phyloP scores from a whole-genome alignment of 2,113 vertebrate species.

The Kryptolebias marmoratus region DNA sequence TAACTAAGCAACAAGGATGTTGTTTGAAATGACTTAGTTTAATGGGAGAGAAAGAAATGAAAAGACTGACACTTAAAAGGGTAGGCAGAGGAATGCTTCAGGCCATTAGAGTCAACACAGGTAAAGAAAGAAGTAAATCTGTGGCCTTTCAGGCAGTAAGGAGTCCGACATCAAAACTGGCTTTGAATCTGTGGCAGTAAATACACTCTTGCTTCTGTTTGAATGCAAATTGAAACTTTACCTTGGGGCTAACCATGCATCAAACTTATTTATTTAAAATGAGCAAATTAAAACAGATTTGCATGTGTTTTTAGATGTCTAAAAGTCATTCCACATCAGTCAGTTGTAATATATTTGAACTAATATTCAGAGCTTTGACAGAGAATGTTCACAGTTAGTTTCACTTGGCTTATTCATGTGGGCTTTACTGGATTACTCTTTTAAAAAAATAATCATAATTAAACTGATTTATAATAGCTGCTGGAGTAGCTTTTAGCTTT shows the following conservation, averaged over 20 bases:
- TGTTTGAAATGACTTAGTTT: constrained; percentile 2
- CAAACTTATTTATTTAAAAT: neutral
- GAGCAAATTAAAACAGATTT: neutral
- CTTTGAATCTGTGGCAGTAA: constrained; percentile 12
- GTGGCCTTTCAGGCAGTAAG: neutral
- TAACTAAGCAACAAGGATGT: neutral
- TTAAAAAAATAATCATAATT: neutral
- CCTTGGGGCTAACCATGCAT: neutral
- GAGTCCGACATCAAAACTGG: constrained; percentile 4
- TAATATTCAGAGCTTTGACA: neutral
- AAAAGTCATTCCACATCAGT: neutral
- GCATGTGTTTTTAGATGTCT: neutral
- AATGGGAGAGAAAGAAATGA: neutral
- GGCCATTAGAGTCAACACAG: neutral
- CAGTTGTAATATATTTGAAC: neutral
- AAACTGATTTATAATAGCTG: neutral
- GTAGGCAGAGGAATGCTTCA: neutral
- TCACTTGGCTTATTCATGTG: neutral
- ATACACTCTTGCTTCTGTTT: neutral
- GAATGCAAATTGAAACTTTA: constrained; percentile 4
- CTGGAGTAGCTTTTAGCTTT: neutral
- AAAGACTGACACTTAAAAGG: constrained; percentile 2
- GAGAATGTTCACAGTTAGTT: neutral
- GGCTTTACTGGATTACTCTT: neutral
- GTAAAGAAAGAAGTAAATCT: constrained; percentile 20